Evolutionary conservation across 1,140 invertebrate genomes (phyloP), one percentile per base, ranked within the genome.

Genomic region (Acromyrmex heyeri): DNA sequence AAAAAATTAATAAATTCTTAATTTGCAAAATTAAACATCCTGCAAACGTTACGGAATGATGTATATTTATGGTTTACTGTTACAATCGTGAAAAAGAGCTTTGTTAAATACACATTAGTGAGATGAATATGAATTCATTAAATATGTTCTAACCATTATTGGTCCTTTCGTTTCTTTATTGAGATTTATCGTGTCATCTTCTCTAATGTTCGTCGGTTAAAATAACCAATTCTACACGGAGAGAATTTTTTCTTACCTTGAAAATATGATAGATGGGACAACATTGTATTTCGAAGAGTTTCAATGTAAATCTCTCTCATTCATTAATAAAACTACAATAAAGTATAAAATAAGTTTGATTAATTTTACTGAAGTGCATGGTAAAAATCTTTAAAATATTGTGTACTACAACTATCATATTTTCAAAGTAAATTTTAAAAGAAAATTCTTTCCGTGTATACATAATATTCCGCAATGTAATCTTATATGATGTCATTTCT

Each of bases 121-220:
- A 76, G 14, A 38, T 55, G 24, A 62, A 77, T 44, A 24, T 44
- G 18, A 8, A 24, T 14, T 16, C 14, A 12, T 10, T 16, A 62
- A 62, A 10, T 38, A 14, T 5, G 2, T 76, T 76, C 8, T 62
- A n/a, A 57, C 8, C 55, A 18, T 61, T 76, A n/a, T 5, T 44
- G 21, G 2, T 7, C 10, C 6, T 34, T 75, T 57, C n/a, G 5
- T 12, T 12, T 38, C 64, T 67, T 67, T 24, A 75, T 75, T 16
- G 7, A 75, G 27, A 55, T 57, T 57, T 57, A 75, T 75, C 6
- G 12, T 16, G 8, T n/a, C 21, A 76, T 44, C 57, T n/a, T 55
- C 18, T 59, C 10, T 57, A 34, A 48, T 34, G 14, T 69, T 79
- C 21, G 61, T 67, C 27, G 18, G 34, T 34, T 14, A 14, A 78